Base-by-base conservation (phyloP, 2,888 invertebrate species). In the Digitonthophagus gazella region DNA sequence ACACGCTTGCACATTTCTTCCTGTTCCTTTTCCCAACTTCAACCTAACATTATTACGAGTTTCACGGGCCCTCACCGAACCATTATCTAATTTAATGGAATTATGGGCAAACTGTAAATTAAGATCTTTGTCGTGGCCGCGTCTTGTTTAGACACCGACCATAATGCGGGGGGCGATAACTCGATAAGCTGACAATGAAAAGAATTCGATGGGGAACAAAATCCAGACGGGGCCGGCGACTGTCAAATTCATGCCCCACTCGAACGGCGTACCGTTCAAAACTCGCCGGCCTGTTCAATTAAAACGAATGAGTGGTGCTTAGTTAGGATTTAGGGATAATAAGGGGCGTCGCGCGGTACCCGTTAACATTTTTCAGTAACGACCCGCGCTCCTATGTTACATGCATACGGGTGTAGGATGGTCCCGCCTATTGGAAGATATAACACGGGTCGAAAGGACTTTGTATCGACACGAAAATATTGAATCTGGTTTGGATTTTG, bases 91-190 rank as follows among this genome's bases (percentile, higher is more conserved):
- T 69, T 69, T 69, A 69, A 69, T 66, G 64, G 69, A 66, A 69
- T 69, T 69, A 69, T 64, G 67, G 64, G 57, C 70, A 73, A 74
- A 72, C 73, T 71, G 74, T 76, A 76, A 78, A 78, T 78, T 75
- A 76, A 78, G 76, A 78, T 78, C 76, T 77, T 76, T 75, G 76
- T 78, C 76, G 76, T 74, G 76, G 76, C 76, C 78, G 79, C 75
- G 75, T 74, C 78, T 78, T 80, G 80, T 80, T 80, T 80, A 78
- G 80, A 80, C 80, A 80, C 78, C 76, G 74, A 76, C 74, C 77
- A 78, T 80, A 79, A 80, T 79, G 76, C 76, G 77, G 77, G 80
- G 80, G 79, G 79, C 77, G 81, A 80, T 81, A 80, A 81, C 78
- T 80, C 79, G 79, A 80, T 80, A 81, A 79, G 77, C 76, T 75